phyloP scores from a whole-genome alignment of 2,888 invertebrate species.

The Psylliodes chrysocephalus region DNA sequence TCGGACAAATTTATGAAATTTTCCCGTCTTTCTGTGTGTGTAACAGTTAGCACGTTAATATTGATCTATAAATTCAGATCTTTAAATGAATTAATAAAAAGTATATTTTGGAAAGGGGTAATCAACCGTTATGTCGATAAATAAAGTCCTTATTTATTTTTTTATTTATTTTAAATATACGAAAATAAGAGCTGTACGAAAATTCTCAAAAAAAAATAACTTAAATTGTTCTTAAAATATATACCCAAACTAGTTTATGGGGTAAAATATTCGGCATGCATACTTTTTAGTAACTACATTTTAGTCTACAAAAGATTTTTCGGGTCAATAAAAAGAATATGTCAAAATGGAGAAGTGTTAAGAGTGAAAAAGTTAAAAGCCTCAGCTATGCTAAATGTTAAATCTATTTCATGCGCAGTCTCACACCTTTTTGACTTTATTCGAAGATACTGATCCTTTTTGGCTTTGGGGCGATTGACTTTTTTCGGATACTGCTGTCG shows the following conservation, averaged over 20 bases:
- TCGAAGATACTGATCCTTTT: slow-evolving; percentile 67
- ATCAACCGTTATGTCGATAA: too few relatives aligned
- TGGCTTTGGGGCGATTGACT: slow-evolving; percentile 65
- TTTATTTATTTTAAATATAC: neutral
- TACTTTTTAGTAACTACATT: slow-evolving; percentile 28
- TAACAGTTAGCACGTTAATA: too few relatives aligned
- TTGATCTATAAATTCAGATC: too few relatives aligned
- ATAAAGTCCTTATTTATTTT: neutral
- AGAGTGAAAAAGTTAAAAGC: slow-evolving; percentile 33
- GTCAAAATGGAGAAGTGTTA: slow-evolving; percentile 23
- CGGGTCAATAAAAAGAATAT: slow-evolving; percentile 6
- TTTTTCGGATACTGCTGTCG: slow-evolving; percentile 67
- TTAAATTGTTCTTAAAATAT: neutral
- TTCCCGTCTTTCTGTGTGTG: too few relatives aligned
- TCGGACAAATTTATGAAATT: too few relatives aligned
- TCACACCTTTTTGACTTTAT: slow-evolving; percentile 67
- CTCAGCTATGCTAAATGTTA: slow-evolving; percentile 44
- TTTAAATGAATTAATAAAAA: too few relatives aligned
- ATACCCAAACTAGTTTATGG: slow-evolving; percentile 40
- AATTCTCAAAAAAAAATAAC: too few relatives aligned
- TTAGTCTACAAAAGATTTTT: slow-evolving; percentile 29
- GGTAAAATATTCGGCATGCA: slow-evolving; percentile 38
- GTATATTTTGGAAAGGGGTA: too few relatives aligned
- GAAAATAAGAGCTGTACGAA: neutral
- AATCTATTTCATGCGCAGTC: slow-evolving; percentile 54